phyloP scores from a whole-genome alignment of 2,113 vertebrate species.

The Mohoua ochrocephala region DNA sequence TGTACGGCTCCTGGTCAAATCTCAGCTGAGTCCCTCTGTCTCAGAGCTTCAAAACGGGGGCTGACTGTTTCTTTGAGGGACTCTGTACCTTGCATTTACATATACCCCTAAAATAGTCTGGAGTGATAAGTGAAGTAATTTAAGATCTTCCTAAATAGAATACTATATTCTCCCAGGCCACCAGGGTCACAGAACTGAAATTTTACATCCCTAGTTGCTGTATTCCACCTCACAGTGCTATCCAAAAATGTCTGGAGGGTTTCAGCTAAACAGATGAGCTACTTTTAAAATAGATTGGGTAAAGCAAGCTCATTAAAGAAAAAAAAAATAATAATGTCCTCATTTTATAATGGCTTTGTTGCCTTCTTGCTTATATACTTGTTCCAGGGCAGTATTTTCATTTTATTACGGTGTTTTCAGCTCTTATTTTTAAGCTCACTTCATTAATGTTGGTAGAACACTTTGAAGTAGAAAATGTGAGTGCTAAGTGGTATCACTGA shows the following conservation, averaged over 20 bases:
- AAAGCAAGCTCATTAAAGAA: constrained; percentile 31
- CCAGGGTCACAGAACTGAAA: not conserved
- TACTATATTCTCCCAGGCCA: not conserved
- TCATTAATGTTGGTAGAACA: constrained; percentile 23
- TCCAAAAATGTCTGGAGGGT: not conserved
- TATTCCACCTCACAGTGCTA: not conserved
- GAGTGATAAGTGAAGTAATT: not conserved
- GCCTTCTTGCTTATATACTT: not conserved
- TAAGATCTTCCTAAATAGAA: not conserved
- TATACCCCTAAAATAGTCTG: not conserved
- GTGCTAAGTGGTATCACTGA: constrained; percentile 22
- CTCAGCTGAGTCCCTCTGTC: not conserved
- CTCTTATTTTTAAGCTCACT: constrained; percentile 2
- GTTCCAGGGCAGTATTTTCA: not conserved
- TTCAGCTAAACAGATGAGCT: constrained; percentile 9
- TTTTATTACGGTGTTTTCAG: constrained; percentile 22
- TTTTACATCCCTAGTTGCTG: not conserved
- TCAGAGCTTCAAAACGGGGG: not conserved
- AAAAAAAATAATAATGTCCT: not conserved
- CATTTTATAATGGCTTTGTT: constrained; percentile 25
- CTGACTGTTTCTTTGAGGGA: not conserved
- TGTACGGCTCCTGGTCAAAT: not conserved
- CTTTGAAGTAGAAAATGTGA: constrained; percentile 30
- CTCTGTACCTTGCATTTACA: not conserved
- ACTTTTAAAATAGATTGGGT: constrained; percentile 10